phyloP scores from a whole-genome alignment of 2,113 vertebrate species.

The Maccullochella peelii region DNA sequence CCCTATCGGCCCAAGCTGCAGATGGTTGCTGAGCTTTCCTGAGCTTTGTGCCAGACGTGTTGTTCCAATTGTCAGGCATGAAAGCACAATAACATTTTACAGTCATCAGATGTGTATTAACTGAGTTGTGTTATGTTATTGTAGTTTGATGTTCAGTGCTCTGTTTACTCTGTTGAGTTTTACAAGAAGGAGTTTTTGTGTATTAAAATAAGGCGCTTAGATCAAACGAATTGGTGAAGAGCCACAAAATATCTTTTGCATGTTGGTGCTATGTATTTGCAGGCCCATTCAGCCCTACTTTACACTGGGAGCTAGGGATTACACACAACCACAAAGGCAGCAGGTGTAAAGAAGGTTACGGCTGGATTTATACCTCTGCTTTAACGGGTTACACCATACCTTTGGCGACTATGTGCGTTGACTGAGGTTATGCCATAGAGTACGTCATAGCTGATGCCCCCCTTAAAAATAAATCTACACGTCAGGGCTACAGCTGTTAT shows the following conservation, averaged over 20 bases:
- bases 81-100: background rate
- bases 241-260: background rate
- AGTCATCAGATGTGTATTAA: background rate
- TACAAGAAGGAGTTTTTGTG: background rate
- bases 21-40: background rate
- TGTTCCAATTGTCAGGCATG: background rate
- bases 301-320: background rate
- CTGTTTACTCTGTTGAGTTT: background rate
- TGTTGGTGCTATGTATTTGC: background rate
- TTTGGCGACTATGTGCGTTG: too few species aligned
- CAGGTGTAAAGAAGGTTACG: background rate
- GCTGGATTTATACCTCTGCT: background rate
- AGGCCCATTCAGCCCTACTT: background rate
- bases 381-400: background rate
- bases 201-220: background rate
- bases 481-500: background rate
- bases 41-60: background rate
- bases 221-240: background rate
- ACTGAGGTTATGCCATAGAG: too few species aligned
- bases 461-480: background rate
- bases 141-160: background rate
- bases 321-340: background rate
- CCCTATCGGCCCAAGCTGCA: background rate
- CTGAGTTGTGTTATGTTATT: background rate
- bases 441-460: too few species aligned